These are phyloP conservation scores for Philonicus albiceps DNA, from an alignment of 2,888 invertebrate species.

Conservation along the genomic window DNA sequence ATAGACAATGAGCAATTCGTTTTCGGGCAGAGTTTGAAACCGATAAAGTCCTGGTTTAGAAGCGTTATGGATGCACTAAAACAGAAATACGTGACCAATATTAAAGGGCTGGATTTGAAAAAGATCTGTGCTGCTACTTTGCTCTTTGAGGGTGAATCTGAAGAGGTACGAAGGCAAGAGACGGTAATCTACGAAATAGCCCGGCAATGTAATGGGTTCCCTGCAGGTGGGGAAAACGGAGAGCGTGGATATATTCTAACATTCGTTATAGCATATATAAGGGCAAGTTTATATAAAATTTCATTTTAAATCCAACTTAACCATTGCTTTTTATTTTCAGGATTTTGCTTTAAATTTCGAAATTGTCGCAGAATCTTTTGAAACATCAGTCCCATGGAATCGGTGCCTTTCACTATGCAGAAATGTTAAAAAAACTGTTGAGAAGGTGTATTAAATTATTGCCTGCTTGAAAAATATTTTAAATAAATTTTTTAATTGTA, in stretches of 20 bases:
- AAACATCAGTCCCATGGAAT: constrained; percentile 98
- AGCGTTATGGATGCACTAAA: constrained; percentile 79
- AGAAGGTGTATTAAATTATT: constrained; percentile 58
- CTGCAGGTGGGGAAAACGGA: constrained; percentile 93
- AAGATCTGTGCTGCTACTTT: constrained; percentile 91
- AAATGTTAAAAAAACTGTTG: constrained; percentile 86
- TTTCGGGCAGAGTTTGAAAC: constrained; percentile 84
- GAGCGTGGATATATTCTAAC: constrained; percentile 94
- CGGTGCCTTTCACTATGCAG: constrained; percentile 81
- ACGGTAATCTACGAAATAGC: constrained; percentile 82
- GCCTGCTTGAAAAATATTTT: background rate
- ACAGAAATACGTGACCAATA: constrained; percentile 83
- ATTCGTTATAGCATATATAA: constrained; percentile 96
- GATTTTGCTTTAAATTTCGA: constrained; percentile 89
- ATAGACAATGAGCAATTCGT: constrained; percentile 99
- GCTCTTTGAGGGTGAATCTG: constrained; percentile 83
- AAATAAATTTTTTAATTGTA: constrained; percentile 45
- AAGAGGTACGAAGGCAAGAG: constrained; percentile 79
- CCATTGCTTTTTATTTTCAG: constrained; percentile 64
- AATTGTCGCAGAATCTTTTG: constrained; percentile 95
- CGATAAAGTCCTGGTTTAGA: constrained; percentile 69
- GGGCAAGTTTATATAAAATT: constrained; percentile 68
- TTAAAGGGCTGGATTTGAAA: constrained; percentile 84
- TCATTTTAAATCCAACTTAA: background rate
- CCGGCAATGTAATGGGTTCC: constrained; percentile 77